Base-by-base conservation (phyloP, 1,140 invertebrate genomes). In the Drosophila lini region DNA sequence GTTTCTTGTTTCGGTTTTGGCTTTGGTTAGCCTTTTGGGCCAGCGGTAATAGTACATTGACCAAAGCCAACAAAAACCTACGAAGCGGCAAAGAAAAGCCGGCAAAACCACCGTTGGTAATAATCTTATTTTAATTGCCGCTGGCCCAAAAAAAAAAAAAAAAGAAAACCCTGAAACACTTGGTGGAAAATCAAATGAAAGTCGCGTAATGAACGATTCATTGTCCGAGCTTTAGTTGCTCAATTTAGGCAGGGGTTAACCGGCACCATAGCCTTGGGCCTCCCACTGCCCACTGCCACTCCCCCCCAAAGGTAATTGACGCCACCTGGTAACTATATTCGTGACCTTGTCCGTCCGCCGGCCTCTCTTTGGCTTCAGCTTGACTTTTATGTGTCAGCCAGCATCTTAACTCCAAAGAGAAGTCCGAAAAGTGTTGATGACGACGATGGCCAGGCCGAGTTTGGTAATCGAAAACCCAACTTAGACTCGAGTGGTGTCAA, bases 71-170 rank as follows among this genome's bases (percentile, higher is more conserved):
- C 22, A 44, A 42, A 58, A 58, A 58, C 36, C 36, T 28, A 38
- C 25, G 38, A 28, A 28, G 22, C 22, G 22, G 22, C 22, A 3
- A 34, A 42, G 60, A 63, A 63, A 74, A 41, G 53, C 74, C 34
- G 47, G 22, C 64, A 48, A 57, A 63, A 31, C 41, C 53, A 36
- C 41, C 62, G 61, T 79, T 48, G 80, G 61, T 73, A 65, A 73
- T 84, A 86, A 86, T 86, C 77, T 86, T 60, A 76, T 88, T 86
- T 86, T 88, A 86, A 86, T 86, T 88, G 83, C 82, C 83, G 53
- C 36, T 34, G 63, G 62, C 45, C 45, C 28, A 28, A 28, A 28
- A 28, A 28, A 28, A 28, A 25, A 60, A 73, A 60, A 50, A 60
- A 74, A 61, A 28, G 8, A 28, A 48, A 48, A 48, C 47, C 22